Evolutionary conservation across 2,888 invertebrate genomes (phyloP).

Genomic region (Sphaeridia pumilis): DNA sequence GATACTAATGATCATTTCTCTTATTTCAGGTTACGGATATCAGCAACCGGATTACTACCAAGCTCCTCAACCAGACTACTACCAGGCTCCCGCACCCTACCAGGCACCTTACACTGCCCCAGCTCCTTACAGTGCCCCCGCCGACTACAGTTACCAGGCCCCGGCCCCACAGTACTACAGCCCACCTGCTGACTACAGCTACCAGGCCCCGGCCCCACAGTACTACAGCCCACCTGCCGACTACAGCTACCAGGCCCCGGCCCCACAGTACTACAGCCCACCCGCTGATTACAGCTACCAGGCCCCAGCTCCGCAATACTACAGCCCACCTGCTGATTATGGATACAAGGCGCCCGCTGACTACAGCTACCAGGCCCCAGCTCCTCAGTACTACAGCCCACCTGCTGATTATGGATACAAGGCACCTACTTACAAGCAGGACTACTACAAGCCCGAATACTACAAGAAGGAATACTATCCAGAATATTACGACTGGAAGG

Average conservation of each 20-base stretch:
- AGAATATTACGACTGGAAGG: slow-evolving; percentile 30
- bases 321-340: neutral
- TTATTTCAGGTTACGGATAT: neutral
- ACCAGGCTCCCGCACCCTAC: neutral
- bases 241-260: neutral
- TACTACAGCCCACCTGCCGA: neutral
- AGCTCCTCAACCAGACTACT: neutral
- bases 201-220: neutral
- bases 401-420: slow-evolving; percentile 6
- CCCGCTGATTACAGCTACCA: neutral
- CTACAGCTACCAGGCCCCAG: slow-evolving; percentile 15
- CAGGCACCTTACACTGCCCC: neutral
- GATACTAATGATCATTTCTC: neutral
- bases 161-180: neutral
- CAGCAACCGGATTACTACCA: neutral
- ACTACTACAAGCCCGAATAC: slow-evolving; percentile 21
- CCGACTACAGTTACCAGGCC: too few relatives aligned
- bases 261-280: neutral
- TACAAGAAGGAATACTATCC: slow-evolving; percentile 19
- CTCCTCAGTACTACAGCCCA: slow-evolving; percentile 15
- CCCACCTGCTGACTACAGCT: neutral
- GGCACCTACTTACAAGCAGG: slow-evolving; percentile 2
- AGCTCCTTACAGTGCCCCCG: neutral
- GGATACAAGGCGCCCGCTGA: slow-evolving; percentile 10
- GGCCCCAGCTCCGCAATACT: neutral